Evolutionary conservation across 1,140 invertebrate genomes (phyloP).

Genomic region (Eubasilissa regina): DNA sequence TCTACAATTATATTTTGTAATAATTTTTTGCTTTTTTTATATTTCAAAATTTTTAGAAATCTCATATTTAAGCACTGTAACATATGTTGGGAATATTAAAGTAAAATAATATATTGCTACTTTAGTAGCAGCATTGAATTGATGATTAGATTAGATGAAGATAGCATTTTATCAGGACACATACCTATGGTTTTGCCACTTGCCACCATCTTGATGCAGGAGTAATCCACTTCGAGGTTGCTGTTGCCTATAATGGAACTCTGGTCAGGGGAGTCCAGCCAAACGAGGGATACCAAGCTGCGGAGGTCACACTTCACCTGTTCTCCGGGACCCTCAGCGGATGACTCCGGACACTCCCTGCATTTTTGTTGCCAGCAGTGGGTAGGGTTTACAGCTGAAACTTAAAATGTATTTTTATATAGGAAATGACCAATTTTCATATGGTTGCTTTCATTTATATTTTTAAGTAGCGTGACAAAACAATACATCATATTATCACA

Average conservation of each 20-base stretch:
- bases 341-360: constrained; percentile 34
- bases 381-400: not conserved
- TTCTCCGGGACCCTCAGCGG: not conserved
- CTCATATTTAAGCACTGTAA: too few relatives aligned
- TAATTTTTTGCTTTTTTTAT: too few relatives aligned
- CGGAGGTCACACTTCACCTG: constrained; percentile 29
- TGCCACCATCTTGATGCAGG: constrained; percentile 52
- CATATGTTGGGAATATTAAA: too few relatives aligned
- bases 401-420: not conserved
- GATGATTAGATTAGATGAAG: not conserved
- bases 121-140: too few relatives aligned
- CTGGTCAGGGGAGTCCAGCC: constrained; percentile 28
- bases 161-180: too few relatives aligned
- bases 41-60: too few relatives aligned
- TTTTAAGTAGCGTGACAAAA: too few relatives aligned
- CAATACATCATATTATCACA: too few relatives aligned
- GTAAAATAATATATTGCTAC: too few relatives aligned
- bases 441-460: too few relatives aligned
- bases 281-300: constrained; percentile 10
- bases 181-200: constrained; percentile 44
- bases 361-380: constrained; percentile 48
- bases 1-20: too few relatives aligned
- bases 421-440: too few relatives aligned
- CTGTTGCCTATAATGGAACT: not conserved
- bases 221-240: constrained; percentile 33